phyloP scores from a whole-genome alignment of 2,797 vertebrate species.

The Crypturellus tataupa region DNA sequence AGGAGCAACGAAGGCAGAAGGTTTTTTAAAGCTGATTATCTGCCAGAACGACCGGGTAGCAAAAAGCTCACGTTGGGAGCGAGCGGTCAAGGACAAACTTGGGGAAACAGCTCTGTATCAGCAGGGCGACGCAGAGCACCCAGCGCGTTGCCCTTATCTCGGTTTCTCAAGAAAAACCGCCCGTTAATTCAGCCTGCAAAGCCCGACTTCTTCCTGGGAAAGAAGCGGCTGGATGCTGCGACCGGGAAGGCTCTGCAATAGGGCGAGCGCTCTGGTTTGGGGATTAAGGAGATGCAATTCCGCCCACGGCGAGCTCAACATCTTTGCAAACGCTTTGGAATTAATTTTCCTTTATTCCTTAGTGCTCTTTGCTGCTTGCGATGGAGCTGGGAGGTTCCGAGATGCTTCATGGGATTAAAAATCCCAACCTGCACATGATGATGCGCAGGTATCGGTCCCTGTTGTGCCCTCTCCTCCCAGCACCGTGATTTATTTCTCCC shows the following conservation, averaged over 20 bases:
- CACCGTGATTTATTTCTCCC: neutral
- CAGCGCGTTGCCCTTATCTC: slow-evolving; percentile 31
- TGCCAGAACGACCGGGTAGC: neutral
- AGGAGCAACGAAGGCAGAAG: neutral
- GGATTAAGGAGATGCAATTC: neutral
- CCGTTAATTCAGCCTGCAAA: slow-evolving; percentile 30
- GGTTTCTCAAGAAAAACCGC: slow-evolving; percentile 56
- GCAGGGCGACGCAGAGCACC: neutral
- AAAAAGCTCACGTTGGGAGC: neutral
- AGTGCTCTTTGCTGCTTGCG: neutral
- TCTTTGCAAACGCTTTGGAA: neutral
- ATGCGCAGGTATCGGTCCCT: neutral
- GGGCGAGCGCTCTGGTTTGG: fast-evolving
- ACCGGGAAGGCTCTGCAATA: neutral
- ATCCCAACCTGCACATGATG: too few relatives aligned
- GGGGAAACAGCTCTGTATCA: slow-evolving; percentile 3
- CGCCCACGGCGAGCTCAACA: neutral
- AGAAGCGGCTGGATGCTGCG: slow-evolving; percentile 19
- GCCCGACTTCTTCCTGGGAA: slow-evolving; percentile 23
- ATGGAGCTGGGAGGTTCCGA: neutral
- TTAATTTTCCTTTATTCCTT: neutral
- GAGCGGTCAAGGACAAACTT: neutral
- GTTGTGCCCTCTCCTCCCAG: neutral
- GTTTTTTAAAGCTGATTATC: neutral
- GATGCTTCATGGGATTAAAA: neutral